Evolutionary conservation across 2,888 invertebrate species (phyloP).

Genomic region (Junonia oenone): DNA sequence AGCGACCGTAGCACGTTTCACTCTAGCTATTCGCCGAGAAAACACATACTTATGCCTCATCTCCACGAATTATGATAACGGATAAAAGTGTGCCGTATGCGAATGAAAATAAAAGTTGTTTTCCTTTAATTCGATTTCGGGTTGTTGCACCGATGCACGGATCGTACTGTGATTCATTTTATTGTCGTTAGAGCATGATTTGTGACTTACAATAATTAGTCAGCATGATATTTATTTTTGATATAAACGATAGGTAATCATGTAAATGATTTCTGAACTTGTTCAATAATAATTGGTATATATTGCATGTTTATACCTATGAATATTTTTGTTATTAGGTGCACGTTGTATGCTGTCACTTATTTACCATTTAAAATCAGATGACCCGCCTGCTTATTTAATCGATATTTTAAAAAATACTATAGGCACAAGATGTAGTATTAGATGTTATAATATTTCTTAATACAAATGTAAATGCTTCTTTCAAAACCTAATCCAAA

Average conservation of each 20-base stretch:
- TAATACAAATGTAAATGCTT: too few relatives aligned
- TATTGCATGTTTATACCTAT: too few relatives aligned
- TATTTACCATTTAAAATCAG: too few relatives aligned
- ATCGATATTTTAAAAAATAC: too few relatives aligned
- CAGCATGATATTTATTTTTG: not conserved
- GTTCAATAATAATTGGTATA: too few relatives aligned
- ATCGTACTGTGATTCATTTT: conserved; percentile 11
- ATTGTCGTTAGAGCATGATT: conserved; percentile 12
- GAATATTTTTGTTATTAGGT: too few relatives aligned
- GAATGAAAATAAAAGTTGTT: conserved; percentile 62
- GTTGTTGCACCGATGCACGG: conserved; percentile 10
- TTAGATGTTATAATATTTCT: too few relatives aligned
- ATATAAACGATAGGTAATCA: not conserved
- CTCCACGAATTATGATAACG: conserved; percentile 49
- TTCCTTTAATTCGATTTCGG: conserved; percentile 28
- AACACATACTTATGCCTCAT: conserved; percentile 70
- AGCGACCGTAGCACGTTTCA: conserved; percentile 69
- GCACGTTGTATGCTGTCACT: too few relatives aligned
- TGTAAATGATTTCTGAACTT: not conserved
- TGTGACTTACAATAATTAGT: conserved; percentile 6
- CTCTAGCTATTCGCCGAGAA: conserved; percentile 70
- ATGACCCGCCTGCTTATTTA: too few relatives aligned
- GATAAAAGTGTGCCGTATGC: conserved; percentile 45
- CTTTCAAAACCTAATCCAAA: too few relatives aligned
- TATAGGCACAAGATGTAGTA: too few relatives aligned